Evolutionary conservation across 2,888 invertebrate species (phyloP).

Genomic region (Stegophylla sp.): DNA sequence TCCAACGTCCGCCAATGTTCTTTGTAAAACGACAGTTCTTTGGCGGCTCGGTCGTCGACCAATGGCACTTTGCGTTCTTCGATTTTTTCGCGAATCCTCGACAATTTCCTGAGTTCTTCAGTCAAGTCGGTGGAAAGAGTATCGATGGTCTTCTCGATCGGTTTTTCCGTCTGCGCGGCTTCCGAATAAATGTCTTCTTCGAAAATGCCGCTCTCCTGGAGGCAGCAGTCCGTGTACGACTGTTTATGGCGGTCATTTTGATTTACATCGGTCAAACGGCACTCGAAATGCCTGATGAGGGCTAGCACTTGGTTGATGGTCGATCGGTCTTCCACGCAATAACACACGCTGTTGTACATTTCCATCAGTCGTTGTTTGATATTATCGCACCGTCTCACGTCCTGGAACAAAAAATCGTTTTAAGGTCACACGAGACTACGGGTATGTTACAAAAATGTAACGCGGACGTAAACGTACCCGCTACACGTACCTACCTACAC

Average conservation of each 20-base stretch:
- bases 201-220: constrained; percentile 79
- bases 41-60: constrained; percentile 68
- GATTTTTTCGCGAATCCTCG: constrained; percentile 71
- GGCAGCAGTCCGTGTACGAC: constrained; percentile 66
- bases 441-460: neutral
- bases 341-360: constrained; percentile 61
- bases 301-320: constrained; percentile 72
- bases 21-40: constrained; percentile 72
- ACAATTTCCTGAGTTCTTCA: constrained; percentile 72
- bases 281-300: constrained; percentile 68
- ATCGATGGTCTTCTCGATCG: constrained; percentile 35
- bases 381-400: constrained; percentile 46
- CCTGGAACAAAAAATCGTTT: constrained; percentile 18
- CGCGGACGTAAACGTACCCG: neutral
- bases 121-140: constrained; percentile 66
- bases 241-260: constrained; percentile 56
- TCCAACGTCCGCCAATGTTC: constrained; percentile 73
- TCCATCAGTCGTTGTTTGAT: constrained; percentile 57
- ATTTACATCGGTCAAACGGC: constrained; percentile 61
- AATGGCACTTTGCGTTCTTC: constrained; percentile 65
- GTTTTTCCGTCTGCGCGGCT: constrained; percentile 51
- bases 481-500: neutral
- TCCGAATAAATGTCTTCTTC: constrained; percentile 63
- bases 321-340: constrained; percentile 67
- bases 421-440: neutral